phyloP scores from a whole-genome alignment of 2,797 vertebrate genomes.

The Eulemur rubriventer region DNA sequence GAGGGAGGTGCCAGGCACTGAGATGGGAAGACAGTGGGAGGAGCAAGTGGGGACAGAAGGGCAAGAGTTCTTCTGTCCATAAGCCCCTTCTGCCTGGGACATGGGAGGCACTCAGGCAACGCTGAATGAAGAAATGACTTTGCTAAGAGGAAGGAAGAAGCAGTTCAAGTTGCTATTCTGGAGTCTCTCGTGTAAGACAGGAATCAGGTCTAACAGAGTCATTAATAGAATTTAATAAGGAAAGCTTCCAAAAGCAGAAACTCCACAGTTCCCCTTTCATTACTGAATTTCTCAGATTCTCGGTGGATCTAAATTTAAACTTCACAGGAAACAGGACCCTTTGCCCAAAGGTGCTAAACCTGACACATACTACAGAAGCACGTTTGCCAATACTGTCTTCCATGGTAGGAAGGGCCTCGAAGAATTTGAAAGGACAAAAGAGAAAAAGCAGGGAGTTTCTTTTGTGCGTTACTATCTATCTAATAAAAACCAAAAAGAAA shows the following conservation, averaged over 20 bases:
- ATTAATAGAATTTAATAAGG: background rate
- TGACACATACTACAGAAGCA: background rate
- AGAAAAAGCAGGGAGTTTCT: background rate
- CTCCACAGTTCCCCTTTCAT: background rate
- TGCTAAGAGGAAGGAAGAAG: background rate
- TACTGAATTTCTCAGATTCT: background rate
- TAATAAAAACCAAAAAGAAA: background rate
- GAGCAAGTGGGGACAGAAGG: background rate
- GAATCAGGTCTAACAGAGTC: background rate
- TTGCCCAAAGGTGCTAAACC: slow-evolving; percentile 7
- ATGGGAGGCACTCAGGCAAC: background rate
- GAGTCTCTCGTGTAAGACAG: background rate
- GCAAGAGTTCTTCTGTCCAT: background rate
- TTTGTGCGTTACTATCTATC: background rate
- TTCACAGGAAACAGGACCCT: background rate
- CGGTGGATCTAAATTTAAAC: slow-evolving; percentile 29
- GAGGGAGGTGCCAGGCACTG: background rate
- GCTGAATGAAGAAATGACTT: background rate
- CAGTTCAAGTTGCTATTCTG: background rate
- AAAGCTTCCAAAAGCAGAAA: background rate
- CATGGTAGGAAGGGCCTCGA: background rate
- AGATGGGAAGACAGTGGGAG: background rate
- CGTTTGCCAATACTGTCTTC: background rate
- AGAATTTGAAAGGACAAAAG: background rate
- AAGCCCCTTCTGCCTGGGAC: background rate